phyloP scores from a whole-genome alignment of 2,888 invertebrate genomes.

The Venustoraphidia nigricollis region DNA sequence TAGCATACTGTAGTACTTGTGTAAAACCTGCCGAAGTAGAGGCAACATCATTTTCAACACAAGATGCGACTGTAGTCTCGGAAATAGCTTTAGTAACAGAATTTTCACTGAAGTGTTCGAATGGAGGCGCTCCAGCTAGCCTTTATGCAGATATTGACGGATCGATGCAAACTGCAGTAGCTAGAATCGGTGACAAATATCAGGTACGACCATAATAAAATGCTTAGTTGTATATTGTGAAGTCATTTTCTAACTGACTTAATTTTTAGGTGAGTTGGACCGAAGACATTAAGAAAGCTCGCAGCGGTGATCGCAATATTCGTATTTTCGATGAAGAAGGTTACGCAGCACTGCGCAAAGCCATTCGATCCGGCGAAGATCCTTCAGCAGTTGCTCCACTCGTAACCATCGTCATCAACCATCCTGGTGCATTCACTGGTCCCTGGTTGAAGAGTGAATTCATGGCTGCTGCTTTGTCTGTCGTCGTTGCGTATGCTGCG shows the following conservation, averaged over 20 bases:
- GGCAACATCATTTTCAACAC: constrained; percentile 75
- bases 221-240: not conserved
- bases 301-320: constrained; percentile 65
- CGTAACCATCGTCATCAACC: constrained; percentile 52
- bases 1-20: constrained; percentile 27
- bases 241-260: not conserved
- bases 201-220: constrained; percentile 45
- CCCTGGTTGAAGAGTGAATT: constrained; percentile 89
- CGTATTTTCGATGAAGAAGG: constrained; percentile 86
- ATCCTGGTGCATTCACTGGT: constrained; percentile 74
- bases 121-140: constrained; percentile 41
- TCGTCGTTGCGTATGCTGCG: constrained; percentile 73
- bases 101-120: constrained; percentile 70
- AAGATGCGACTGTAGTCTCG: constrained; percentile 82
- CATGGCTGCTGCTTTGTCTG: constrained; percentile 63
- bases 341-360: constrained; percentile 73
- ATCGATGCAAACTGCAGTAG: constrained; percentile 61
- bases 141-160: constrained; percentile 84
- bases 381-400: constrained; percentile 50
- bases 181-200: constrained; percentile 61
- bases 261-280: constrained; percentile 74
- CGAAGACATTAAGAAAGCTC: constrained; percentile 69
- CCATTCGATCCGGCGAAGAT: constrained; percentile 55
- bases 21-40: constrained; percentile 49
- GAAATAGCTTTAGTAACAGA: constrained; percentile 85